Evolutionary conservation across 2,888 invertebrate genomes (phyloP).

Genomic region (Drosophila austrosaltans): DNA sequence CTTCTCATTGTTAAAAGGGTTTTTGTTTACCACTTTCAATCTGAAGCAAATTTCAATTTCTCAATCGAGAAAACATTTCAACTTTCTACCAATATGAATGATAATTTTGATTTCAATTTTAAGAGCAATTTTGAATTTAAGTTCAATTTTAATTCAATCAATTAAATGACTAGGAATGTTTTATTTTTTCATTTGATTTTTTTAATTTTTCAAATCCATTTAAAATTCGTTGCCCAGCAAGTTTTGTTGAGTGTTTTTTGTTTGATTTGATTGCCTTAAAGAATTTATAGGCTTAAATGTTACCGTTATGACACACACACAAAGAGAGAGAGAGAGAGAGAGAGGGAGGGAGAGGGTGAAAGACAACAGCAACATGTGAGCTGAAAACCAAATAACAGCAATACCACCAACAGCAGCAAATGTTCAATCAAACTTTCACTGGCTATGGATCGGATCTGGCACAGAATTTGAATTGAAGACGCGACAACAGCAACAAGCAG

Average conservation of each 20-base stretch:
- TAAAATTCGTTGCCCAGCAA: constrained; percentile 3
- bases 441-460: constrained; percentile 41
- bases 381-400: constrained; percentile 8
- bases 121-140: too few relatives aligned
- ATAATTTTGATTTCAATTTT: too few relatives aligned
- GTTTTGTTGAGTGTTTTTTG: not conserved
- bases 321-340: not conserved
- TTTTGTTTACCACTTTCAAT: too few relatives aligned
- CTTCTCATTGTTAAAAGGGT: too few relatives aligned
- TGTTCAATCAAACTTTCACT: constrained; percentile 69
- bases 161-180: too few relatives aligned
- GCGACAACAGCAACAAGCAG: constrained; percentile 11
- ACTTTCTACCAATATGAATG: too few relatives aligned
- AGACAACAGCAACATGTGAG: constrained; percentile 3
- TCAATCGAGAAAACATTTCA: too few relatives aligned
- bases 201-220: not conserved
- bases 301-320: constrained; percentile 2
- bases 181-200: too few relatives aligned
- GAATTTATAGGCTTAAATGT: constrained; percentile 2
- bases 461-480: constrained; percentile 51
- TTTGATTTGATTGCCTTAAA: not conserved
- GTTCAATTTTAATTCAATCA: too few relatives aligned
- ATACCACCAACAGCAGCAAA: constrained; percentile 7
- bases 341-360: not conserved
- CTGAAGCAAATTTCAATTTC: too few relatives aligned